A percentile compares a stretch with the other conserved stretches of the same genome.
These are phyloP conservation scores for Torymus texanus DNA, from an alignment of 2,888 invertebrate genomes.

Conservation along the genomic window DNA sequence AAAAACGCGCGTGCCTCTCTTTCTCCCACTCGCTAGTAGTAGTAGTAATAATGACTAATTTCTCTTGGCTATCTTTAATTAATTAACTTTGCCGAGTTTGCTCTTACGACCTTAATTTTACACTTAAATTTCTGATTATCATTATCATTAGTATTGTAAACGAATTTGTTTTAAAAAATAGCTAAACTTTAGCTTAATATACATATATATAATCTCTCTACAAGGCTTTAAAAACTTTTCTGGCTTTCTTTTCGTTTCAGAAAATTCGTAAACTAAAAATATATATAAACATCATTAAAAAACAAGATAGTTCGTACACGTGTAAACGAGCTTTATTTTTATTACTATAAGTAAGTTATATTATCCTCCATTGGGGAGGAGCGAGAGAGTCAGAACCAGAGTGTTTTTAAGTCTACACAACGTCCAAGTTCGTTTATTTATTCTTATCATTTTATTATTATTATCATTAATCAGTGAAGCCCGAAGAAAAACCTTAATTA, in stretches of 20 bases:
- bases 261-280: too few species aligned
- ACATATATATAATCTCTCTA: too few species aligned
- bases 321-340: not conserved
- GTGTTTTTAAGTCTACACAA: slow-evolving; percentile 26
- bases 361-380: slow-evolving; percentile 11
- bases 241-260: not conserved
- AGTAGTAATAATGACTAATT: slow-evolving; percentile 31
- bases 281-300: not conserved
- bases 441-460: not conserved
- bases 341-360: slow-evolving; percentile 4
- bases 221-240: slow-evolving; percentile 11
- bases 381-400: slow-evolving; percentile 48
- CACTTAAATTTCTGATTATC: slow-evolving; percentile 27
- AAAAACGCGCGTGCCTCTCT: not conserved
- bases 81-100: slow-evolving; percentile 27
- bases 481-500: slow-evolving; percentile 24
- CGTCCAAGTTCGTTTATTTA: slow-evolving; percentile 38
- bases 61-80: slow-evolving; percentile 17
- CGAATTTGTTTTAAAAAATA: slow-evolving; percentile 6
- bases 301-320: slow-evolving; percentile 1
- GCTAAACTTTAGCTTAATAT: slow-evolving; percentile 11
- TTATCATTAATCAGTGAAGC: slow-evolving; percentile 10
- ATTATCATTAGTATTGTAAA: slow-evolving; percentile 29
- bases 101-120: slow-evolving; percentile 27
- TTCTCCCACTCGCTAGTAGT: not conserved